phyloP scores from a whole-genome alignment of 2,797 vertebrate genomes.

The Aythya fuligula region DNA sequence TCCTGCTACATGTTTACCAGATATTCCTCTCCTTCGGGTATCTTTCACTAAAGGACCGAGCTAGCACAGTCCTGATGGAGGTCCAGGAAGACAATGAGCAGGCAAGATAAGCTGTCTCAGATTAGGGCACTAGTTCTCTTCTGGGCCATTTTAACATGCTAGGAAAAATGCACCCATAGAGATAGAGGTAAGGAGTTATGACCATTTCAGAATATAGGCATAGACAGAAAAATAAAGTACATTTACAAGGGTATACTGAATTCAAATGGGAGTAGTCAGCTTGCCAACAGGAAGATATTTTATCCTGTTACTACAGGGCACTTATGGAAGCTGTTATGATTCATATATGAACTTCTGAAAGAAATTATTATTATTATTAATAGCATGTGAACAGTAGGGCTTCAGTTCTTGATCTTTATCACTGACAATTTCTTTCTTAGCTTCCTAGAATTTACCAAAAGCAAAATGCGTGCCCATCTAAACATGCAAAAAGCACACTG shows the following conservation, averaged over 20 bases:
- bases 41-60: background rate
- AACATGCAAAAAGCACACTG: accelerated
- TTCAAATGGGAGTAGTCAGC: too few relatives aligned
- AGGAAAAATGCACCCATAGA: background rate
- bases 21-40: background rate
- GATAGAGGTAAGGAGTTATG: background rate
- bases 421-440: background rate
- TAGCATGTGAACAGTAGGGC: background rate
- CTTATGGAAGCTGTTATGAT: background rate
- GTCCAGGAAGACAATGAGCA: background rate
- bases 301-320: background rate
- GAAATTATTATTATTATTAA: background rate
- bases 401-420: background rate
- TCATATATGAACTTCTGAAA: background rate
- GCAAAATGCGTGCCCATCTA: background rate
- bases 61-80: background rate
- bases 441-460: background rate
- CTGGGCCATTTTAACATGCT: background rate
- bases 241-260: background rate
- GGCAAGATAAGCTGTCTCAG: background rate
- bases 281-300: background rate
- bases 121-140: background rate
- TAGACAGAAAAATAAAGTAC: background rate
- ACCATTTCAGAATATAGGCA: background rate
- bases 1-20: background rate